phyloP scores from a whole-genome alignment of 2,113 vertebrate genomes.

The Erythrolamprus reginae region DNA sequence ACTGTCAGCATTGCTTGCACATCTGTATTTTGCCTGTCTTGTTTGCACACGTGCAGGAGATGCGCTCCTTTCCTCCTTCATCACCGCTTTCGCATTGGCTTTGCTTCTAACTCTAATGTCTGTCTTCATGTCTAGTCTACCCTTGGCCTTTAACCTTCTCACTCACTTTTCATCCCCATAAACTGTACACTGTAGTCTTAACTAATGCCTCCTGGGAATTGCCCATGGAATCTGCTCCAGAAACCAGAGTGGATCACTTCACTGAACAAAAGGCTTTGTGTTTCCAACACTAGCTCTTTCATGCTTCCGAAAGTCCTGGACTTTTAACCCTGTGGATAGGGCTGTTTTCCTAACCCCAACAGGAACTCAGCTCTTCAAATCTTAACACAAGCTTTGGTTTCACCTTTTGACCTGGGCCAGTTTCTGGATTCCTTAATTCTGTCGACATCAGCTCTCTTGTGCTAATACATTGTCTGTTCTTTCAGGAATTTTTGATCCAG shows the following conservation, averaged over 20 bases:
- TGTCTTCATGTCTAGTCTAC: background rate
- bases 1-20: background rate
- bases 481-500: background rate
- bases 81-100: background rate
- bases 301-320: background rate
- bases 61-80: background rate
- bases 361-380: constrained; percentile 31
- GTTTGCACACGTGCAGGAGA: background rate
- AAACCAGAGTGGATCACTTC: background rate
- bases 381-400: constrained; percentile 43
- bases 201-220: constrained; percentile 11
- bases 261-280: constrained; percentile 35
- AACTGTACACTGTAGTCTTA: constrained; percentile 7
- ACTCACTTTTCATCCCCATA: background rate
- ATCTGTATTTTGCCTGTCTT: background rate
- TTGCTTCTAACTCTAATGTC: background rate
- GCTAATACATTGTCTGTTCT: background rate
- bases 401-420: fast-evolving
- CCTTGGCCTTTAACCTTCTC: background rate
- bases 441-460: background rate
- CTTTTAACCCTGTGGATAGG: constrained; percentile 19
- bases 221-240: background rate
- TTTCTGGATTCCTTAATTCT: constrained; percentile 11
- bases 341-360: constrained; percentile 19
- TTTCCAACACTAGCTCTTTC: background rate